These are phyloP conservation scores for Elanoides forficatus DNA, from an alignment of 2,113 vertebrate species.

Conservation along the genomic window DNA sequence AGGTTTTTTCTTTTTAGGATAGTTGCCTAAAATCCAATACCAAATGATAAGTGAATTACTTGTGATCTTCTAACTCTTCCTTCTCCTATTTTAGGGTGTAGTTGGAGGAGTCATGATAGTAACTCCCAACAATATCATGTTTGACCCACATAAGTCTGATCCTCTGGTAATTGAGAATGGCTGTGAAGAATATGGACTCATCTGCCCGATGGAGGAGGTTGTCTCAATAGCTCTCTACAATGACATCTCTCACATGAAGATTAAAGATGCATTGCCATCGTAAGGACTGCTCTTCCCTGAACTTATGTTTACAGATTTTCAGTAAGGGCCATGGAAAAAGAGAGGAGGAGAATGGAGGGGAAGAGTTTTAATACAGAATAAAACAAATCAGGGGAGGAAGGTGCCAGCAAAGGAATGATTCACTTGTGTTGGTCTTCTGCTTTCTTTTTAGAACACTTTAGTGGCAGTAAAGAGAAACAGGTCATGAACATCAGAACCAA, in stretches of 20 bases:
- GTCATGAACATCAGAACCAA: background rate
- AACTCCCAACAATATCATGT: slow-evolving; percentile 99
- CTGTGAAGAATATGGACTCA: slow-evolving; percentile 96
- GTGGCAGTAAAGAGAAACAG: background rate
- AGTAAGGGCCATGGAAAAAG: background rate
- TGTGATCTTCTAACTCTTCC: background rate
- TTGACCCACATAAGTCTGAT: slow-evolving; percentile 98
- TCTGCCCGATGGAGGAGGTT: slow-evolving; percentile 97
- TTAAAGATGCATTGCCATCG: slow-evolving; percentile 96
- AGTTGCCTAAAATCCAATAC: background rate
- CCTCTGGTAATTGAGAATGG: slow-evolving; percentile 97
- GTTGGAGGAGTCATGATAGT: slow-evolving; percentile 98
- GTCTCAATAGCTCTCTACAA: slow-evolving; percentile 94
- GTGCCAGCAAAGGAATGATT: background rate
- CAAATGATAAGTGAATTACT: background rate
- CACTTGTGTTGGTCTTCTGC: background rate
- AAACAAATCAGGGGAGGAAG: background rate
- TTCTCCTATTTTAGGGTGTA: slow-evolving; percentile 80
- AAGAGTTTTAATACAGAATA: background rate
- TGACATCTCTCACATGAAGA: slow-evolving; percentile 97
- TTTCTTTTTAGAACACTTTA: background rate
- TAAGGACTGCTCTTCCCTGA: slow-evolving; percentile 77
- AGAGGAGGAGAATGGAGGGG: background rate
- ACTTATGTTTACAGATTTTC: background rate
- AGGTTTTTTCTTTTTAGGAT: background rate